Conservation (phyloP, 2,888 invertebrate genomes). For the Teinopalpus imperialis region DNA sequence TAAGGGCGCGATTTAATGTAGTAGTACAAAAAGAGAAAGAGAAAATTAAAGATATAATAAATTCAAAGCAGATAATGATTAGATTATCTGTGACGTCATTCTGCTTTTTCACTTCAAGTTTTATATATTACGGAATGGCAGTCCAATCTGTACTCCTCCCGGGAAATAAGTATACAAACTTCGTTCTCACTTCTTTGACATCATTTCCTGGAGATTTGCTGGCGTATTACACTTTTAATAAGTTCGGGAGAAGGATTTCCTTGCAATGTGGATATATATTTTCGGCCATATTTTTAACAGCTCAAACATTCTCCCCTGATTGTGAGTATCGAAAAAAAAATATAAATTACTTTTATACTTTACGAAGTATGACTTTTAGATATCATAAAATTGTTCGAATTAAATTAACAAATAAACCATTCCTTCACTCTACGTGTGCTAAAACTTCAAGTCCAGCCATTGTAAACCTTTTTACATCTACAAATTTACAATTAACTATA, state of each 20-base stretch:
- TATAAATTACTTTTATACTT: not conserved
- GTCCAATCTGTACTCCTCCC: conserved; percentile 59
- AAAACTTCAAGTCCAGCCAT: too few relatives aligned
- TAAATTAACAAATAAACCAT: too few relatives aligned
- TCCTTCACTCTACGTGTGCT: too few relatives aligned
- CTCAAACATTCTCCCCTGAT: conserved; percentile 52
- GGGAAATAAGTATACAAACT: conserved; percentile 65
- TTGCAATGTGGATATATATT: conserved; percentile 54
- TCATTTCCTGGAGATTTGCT: conserved; percentile 65
- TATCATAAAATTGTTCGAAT: not conserved
- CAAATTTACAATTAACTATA: too few relatives aligned
- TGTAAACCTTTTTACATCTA: too few relatives aligned
- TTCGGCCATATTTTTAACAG: conserved; percentile 52
- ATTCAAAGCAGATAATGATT: conserved; percentile 58
- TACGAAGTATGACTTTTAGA: not conserved
- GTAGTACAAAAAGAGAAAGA: conserved; percentile 55
- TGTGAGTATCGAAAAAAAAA: conserved; percentile 46
- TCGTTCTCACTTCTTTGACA: conserved; percentile 52
- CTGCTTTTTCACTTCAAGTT: conserved; percentile 63
- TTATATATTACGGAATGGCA: conserved; percentile 59
- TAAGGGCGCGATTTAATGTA: conserved; percentile 50
- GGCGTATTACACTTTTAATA: conserved; percentile 53
- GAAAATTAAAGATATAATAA: conserved; percentile 50
- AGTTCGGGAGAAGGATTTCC: conserved; percentile 54
- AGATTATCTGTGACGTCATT: conserved; percentile 53